Percentiles rank a stretch among this genome's conserved stretches.
Evolutionary conservation across 2,888 invertebrate genomes (phyloP).

Genomic region (Leucophenga montana): DNA sequence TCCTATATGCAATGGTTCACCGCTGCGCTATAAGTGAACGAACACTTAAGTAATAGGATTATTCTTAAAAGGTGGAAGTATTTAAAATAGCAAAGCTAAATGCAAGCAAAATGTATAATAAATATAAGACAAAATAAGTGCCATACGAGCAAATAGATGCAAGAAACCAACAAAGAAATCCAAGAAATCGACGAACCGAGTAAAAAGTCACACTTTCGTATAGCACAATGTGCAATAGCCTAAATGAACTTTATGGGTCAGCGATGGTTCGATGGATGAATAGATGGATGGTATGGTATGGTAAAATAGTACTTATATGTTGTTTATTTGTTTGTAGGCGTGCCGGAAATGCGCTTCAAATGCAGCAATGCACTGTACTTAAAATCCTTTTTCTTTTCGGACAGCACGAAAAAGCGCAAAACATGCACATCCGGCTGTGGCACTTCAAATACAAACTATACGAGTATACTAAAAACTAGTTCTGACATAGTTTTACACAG

Average conservation of each 20-base stretch:
- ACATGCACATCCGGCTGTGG: background rate
- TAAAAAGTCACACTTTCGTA: background rate
- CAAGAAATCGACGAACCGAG: background rate
- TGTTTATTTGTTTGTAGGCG: background rate
- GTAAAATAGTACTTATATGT: no score
- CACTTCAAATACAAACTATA: background rate
- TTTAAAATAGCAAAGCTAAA: conserved; percentile 4
- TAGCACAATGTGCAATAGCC: background rate
- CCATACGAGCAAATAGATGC: background rate
- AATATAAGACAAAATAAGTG: conserved; percentile 2
- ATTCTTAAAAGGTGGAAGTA: conserved; percentile 21
- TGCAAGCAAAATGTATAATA: background rate
- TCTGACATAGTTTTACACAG: conserved; percentile 8
- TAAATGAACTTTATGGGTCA: conserved; percentile 3
- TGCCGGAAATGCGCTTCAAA: conserved; percentile 1
- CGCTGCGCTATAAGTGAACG: background rate
- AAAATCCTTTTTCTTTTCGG: background rate
- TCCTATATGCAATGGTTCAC: no score
- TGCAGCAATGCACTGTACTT: background rate
- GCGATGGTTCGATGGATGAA: no score
- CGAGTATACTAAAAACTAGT: background rate
- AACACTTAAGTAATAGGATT: conserved; percentile 22
- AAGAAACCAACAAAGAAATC: background rate
- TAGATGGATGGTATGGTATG: no score
- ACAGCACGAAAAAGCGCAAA: background rate